These are phyloP conservation scores for Hybos culiciformis DNA, from an alignment of 2,888 invertebrate species.

Conservation along the genomic window DNA sequence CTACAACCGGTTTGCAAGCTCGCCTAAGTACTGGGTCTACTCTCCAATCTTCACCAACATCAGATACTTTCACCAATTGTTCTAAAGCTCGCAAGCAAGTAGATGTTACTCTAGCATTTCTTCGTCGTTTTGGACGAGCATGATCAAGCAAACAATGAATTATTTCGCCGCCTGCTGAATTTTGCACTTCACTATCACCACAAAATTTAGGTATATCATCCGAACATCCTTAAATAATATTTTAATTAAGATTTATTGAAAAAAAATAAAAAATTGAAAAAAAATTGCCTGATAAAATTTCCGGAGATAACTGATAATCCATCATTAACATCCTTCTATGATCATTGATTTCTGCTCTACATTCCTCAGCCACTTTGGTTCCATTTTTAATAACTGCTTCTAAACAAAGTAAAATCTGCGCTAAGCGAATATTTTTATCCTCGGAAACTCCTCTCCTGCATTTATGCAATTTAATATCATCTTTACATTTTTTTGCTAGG, in stretches of 20 bases:
- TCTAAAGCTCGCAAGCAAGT: conserved; percentile 68
- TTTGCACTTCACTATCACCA: conserved; percentile 45
- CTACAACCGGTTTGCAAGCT: conserved; percentile 76
- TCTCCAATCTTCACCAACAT: conserved; percentile 90
- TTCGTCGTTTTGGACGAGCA: conserved; percentile 47
- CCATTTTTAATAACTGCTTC: conserved; percentile 64
- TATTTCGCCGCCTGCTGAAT: conserved; percentile 58
- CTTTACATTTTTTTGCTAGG: conserved; percentile 73
- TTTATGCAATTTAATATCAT: conserved; percentile 73
- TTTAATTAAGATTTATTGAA: background rate
- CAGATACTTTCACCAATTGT: conserved; percentile 67
- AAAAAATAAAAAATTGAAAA: background rate
- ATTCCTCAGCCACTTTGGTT: conserved; percentile 59
- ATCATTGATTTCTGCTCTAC: conserved; percentile 77
- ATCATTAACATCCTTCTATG: conserved; percentile 85
- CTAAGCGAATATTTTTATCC: conserved; percentile 70
- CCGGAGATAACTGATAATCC: conserved; percentile 86
- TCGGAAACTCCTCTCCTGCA: conserved; percentile 73
- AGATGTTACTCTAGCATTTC: conserved; percentile 51
- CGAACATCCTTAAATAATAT: conserved; percentile 46
- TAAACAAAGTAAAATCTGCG: conserved; percentile 83
- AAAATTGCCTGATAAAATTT: conserved; percentile 61
- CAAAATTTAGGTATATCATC: conserved; percentile 70
- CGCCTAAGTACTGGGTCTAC: conserved; percentile 81
- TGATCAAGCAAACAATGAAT: conserved; percentile 93